These are phyloP conservation scores for Chaetura pelagica DNA, from an alignment of 2,113 vertebrate species.

Conservation along the genomic window DNA sequence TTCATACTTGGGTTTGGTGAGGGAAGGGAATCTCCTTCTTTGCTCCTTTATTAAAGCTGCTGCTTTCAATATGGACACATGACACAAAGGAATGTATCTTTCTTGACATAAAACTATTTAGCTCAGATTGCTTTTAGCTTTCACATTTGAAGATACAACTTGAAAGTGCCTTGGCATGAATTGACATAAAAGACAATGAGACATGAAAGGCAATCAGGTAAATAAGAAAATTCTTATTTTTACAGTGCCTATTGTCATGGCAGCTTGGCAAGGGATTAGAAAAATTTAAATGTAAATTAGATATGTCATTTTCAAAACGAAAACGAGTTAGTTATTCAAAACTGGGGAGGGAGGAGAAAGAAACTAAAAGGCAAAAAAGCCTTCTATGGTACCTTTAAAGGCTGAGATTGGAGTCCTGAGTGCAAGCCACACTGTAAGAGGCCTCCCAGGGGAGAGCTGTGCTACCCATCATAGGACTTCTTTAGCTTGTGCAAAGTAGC, in stretches of 20 bases:
- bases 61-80: not conserved
- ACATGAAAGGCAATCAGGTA: constrained; percentile 27
- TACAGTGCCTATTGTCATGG: not conserved
- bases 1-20: not conserved
- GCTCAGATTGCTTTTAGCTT: not conserved
- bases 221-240: constrained; percentile 29
- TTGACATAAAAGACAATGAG: constrained; percentile 8
- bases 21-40: not conserved
- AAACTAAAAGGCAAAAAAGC: not conserved
- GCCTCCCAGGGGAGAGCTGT: not conserved
- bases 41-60: not conserved
- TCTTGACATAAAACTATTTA: not conserved
- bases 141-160: not conserved
- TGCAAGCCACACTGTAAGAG: not conserved
- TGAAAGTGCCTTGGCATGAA: not conserved
- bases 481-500: not conserved
- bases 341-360: rapidly evolving
- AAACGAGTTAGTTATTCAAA: not conserved
- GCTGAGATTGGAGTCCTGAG: not conserved
- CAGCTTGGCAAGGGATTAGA: not conserved
- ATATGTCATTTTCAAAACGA: constrained; percentile 16
- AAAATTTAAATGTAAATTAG: constrained; percentile 44
- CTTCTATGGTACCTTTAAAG: not conserved
- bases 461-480: not conserved
- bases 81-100: not conserved